Conservation (phyloP, 64 coral and sea anemone species). For the Dendronephthya gigantea region DNA sequence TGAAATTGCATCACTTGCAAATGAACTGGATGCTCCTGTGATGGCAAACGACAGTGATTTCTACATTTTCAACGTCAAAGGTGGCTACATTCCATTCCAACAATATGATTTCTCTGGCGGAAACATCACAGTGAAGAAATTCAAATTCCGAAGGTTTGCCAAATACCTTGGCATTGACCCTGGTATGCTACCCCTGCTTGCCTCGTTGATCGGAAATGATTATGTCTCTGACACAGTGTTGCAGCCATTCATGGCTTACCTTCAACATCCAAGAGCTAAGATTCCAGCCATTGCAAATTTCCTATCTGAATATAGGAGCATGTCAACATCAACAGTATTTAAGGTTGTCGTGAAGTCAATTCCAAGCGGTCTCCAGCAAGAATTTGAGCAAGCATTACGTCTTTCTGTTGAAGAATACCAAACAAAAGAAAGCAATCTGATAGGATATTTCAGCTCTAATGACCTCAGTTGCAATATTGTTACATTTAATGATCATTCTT, state of each 20-base stretch:
- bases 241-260: not conserved
- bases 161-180: not conserved
- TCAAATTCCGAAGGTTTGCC: not conserved
- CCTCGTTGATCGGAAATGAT: not conserved
- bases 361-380: not conserved
- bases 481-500: not conserved
- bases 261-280: not conserved
- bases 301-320: not conserved
- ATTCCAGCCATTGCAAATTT: not conserved
- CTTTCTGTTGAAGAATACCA: not conserved
- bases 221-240: not conserved
- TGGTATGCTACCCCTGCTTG: not conserved
- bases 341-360: not conserved
- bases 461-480: not conserved
- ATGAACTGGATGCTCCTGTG: constrained; percentile 4
- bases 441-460: not conserved
- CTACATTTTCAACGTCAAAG: not conserved
- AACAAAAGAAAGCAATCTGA: not conserved
- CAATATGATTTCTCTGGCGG: not conserved
- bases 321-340: not conserved
- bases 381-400: not conserved
- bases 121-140: not conserved
- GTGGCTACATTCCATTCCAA: not conserved
- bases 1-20: not conserved
- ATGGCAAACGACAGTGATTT: not conserved